Conservation (phyloP, 2,888 invertebrate species). For the Oligia fasciuncula region DNA sequence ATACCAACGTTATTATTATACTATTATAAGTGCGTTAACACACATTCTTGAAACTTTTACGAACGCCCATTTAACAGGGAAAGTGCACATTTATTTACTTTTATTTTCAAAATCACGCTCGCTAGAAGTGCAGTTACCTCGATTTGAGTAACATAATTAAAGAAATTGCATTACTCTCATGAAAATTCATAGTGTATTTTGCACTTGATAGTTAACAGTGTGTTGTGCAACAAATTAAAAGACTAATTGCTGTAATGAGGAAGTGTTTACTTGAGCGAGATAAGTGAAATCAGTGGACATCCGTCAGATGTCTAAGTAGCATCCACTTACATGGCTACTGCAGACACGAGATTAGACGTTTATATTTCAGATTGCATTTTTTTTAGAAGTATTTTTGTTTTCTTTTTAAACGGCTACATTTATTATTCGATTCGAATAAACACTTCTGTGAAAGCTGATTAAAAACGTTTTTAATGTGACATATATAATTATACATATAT, state of each 20-base stretch:
- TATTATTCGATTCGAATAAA: constrained; percentile 21
- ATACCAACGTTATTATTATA: constrained; percentile 60
- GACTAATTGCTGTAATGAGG: constrained; percentile 55
- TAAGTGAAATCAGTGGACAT: constrained; percentile 55
- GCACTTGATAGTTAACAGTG: constrained; percentile 17
- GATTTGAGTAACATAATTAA: constrained; percentile 45
- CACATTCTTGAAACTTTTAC: constrained; percentile 60
- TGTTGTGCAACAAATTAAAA: constrained; percentile 49
- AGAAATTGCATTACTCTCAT: constrained; percentile 51
- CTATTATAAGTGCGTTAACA: constrained; percentile 65
- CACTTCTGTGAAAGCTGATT: constrained; percentile 29
- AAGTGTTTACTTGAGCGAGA: constrained; percentile 48
- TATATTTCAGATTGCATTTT: constrained; percentile 38
- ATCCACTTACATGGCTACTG: constrained; percentile 29
- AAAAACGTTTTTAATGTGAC: constrained; percentile 4
- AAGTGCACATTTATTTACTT: constrained; percentile 61
- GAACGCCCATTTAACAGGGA: constrained; percentile 55
- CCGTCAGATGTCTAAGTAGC: constrained; percentile 29
- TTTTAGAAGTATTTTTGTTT: constrained; percentile 38
- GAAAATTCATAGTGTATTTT: constrained; percentile 50
- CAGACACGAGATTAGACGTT: constrained; percentile 29
- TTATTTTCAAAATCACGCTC: constrained; percentile 62
- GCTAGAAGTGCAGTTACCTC: constrained; percentile 41
- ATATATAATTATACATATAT: too few species aligned
- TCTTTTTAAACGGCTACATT: constrained; percentile 18